Conservation (phyloP, 2,797 vertebrate species). For the Rhinatrema bivittatum region DNA sequence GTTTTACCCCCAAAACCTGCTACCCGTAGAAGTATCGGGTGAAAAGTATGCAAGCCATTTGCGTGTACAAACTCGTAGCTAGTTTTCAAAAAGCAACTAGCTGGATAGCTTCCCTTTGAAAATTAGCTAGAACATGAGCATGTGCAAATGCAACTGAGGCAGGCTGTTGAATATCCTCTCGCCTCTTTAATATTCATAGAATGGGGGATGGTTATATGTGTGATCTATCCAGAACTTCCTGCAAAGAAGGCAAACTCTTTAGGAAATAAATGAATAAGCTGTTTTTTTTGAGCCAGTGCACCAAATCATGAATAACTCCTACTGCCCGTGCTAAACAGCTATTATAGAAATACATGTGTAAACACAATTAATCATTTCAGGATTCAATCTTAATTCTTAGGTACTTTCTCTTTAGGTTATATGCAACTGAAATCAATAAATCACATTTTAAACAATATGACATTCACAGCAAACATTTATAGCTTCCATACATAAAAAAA, state of each 20-base stretch:
- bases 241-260: background rate
- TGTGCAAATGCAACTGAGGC: too few relatives aligned
- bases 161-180: too few relatives aligned
- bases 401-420: slow-evolving; percentile 41
- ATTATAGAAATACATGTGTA: slow-evolving; percentile 44
- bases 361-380: slow-evolving; percentile 51
- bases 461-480: slow-evolving; percentile 36
- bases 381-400: slow-evolving; percentile 50
- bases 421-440: slow-evolving; percentile 36
- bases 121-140: too few relatives aligned
- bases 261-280: slow-evolving; percentile 45
- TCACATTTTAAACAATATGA: slow-evolving; percentile 45
- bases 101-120: too few relatives aligned
- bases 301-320: slow-evolving; percentile 44
- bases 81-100: too few relatives aligned
- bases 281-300: slow-evolving; percentile 45
- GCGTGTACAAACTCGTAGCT: too few relatives aligned
- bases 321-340: slow-evolving; percentile 51
- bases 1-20: too few relatives aligned
- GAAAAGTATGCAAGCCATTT: too few relatives aligned
- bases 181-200: too few relatives aligned
- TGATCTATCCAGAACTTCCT: background rate
- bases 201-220: background rate
- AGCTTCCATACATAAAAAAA: slow-evolving; percentile 38
- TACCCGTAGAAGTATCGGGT: too few relatives aligned